A percentile compares a stretch with the other conserved stretches of the same genome.
phyloP scores from a whole-genome alignment of 2,113 vertebrate genomes.

The Chroicocephalus ridibundus region DNA sequence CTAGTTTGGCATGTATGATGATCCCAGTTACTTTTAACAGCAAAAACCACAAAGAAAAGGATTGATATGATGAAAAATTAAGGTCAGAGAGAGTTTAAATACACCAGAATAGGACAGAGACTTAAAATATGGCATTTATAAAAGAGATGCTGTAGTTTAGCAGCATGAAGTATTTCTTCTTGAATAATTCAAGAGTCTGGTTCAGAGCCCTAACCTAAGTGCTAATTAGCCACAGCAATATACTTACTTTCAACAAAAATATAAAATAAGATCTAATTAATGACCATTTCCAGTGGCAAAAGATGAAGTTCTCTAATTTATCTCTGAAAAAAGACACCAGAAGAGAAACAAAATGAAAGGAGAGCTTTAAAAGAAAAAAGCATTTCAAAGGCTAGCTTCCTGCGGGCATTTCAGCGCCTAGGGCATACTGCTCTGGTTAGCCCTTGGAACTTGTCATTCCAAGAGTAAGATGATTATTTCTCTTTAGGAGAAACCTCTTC shows the following conservation, averaged over 20 bases:
- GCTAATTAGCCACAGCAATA: slow-evolving; percentile 28
- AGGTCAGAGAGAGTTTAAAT: slow-evolving; percentile 45
- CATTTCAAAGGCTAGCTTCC: not conserved
- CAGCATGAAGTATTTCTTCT: not conserved
- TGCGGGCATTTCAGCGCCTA: not conserved
- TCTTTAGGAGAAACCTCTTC: not conserved
- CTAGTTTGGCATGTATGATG: not conserved
- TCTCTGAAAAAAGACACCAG: not conserved
- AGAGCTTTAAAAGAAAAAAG: not conserved
- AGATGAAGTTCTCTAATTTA: not conserved
- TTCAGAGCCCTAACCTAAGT: not conserved
- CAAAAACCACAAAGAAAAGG: not conserved
- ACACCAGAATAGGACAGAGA: not conserved
- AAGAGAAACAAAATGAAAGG: slow-evolving; percentile 32
- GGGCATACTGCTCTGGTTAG: not conserved
- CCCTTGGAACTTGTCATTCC: not conserved
- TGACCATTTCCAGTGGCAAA: slow-evolving; percentile 6
- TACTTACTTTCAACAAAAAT: slow-evolving; percentile 16
- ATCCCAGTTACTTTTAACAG: not conserved
- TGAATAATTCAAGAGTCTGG: slow-evolving; percentile 28
- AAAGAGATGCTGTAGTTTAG: not conserved
- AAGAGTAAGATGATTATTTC: not conserved
- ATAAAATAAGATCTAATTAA: slow-evolving; percentile 6
- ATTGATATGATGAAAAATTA: not conserved
- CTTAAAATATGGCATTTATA: slow-evolving; percentile 20